A percentile compares a stretch with the other conserved stretches of the same genome.
Evolutionary conservation across 2,888 invertebrate species (phyloP).

Genomic region (Leucophenga montana): DNA sequence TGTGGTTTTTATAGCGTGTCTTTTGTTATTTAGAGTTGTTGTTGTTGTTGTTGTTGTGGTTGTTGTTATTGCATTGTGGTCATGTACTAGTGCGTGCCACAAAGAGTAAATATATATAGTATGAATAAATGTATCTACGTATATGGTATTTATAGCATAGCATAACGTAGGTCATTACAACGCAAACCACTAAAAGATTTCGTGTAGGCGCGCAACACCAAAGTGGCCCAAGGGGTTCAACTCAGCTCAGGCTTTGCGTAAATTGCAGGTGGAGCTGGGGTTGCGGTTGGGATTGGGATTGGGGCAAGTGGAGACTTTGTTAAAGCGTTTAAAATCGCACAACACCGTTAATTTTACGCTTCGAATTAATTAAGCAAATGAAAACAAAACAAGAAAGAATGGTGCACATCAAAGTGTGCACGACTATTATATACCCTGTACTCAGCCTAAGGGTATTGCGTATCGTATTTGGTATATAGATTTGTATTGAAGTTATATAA

Average conservation of each 20-base stretch:
- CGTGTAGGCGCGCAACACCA: not conserved
- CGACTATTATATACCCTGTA: not conserved
- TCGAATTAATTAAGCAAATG: conserved; percentile 14
- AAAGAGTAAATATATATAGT: not conserved
- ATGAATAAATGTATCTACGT: not conserved
- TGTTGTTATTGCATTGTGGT: not conserved
- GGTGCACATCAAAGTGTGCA: not conserved
- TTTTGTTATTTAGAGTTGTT: not conserved
- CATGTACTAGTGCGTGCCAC: not conserved
- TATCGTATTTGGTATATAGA: no score
- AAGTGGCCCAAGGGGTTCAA: not conserved
- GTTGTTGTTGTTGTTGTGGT: not conserved
- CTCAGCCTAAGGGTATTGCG: not conserved
- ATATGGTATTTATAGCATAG: not conserved
- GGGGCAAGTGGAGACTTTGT: not conserved
- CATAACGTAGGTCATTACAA: no score
- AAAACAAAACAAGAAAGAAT: not conserved
- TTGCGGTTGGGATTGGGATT: not conserved
- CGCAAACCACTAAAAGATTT: not conserved
- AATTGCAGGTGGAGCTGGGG: not conserved
- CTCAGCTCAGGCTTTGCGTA: not conserved
- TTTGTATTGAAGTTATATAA: no score
- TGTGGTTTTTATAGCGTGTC: not conserved
- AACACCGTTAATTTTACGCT: conserved; percentile 21
- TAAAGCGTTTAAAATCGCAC: conserved; percentile 11